These are phyloP conservation scores for Nemapogon koenigi DNA, from an alignment of 2,888 invertebrate species.

Conservation along the genomic window DNA sequence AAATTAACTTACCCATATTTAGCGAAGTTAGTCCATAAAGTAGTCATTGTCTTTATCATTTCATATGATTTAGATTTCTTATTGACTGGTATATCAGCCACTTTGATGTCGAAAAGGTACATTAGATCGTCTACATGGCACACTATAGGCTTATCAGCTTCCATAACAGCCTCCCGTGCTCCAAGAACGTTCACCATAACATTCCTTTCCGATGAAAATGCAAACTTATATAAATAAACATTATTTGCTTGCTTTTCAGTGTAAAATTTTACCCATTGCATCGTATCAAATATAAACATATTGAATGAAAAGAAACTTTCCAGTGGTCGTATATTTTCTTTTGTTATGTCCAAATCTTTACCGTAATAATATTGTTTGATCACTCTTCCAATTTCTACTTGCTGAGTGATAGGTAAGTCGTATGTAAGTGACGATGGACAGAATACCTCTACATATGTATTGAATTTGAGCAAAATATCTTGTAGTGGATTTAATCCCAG, in stretches of 20 bases:
- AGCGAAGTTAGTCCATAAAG: constrained; percentile 43
- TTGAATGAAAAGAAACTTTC: constrained; percentile 22
- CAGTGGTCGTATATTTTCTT: constrained; percentile 21
- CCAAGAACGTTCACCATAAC: constrained; percentile 20
- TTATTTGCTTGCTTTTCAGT: constrained; percentile 22
- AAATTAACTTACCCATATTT: constrained; percentile 33
- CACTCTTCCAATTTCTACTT: constrained; percentile 27
- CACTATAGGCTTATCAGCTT: constrained; percentile 19
- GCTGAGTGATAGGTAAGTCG: constrained; percentile 22
- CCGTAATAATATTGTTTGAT: constrained; percentile 29
- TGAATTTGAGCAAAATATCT: constrained; percentile 21
- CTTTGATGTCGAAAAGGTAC: constrained; percentile 26
- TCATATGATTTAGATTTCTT: constrained; percentile 23
- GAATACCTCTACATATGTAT: constrained; percentile 27
- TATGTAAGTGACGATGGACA: constrained; percentile 25
- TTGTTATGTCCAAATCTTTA: constrained; percentile 19
- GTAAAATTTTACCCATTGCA: constrained; percentile 23
- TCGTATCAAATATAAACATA: constrained; percentile 23
- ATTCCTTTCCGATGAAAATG: constrained; percentile 31
- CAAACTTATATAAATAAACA: constrained; percentile 33
- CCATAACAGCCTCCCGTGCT: constrained; percentile 15
- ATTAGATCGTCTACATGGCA: constrained; percentile 30
- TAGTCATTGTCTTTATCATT: constrained; percentile 29
- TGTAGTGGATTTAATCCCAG: constrained; percentile 18
- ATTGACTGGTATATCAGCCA: constrained; percentile 19